phyloP scores from a whole-genome alignment of 2,888 invertebrate genomes.

The Drosophila anomelani region DNA sequence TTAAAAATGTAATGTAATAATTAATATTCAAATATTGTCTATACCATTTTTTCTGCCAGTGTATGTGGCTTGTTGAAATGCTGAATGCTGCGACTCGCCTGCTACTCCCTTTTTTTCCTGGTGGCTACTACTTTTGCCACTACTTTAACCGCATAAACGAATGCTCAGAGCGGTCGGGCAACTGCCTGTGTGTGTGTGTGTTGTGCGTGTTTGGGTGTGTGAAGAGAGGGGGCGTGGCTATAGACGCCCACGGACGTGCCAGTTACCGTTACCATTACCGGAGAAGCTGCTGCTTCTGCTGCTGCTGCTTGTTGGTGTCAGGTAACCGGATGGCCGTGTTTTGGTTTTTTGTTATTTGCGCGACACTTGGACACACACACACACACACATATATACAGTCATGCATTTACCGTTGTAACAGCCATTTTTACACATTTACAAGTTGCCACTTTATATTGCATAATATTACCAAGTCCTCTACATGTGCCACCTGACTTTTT shows the following conservation, averaged over 20 bases:
- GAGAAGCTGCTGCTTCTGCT: slow-evolving; percentile 14
- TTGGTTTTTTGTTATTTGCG: slow-evolving; percentile 41
- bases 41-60: too few species aligned
- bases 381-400: slow-evolving; percentile 1
- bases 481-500: slow-evolving; percentile 66
- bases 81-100: slow-evolving; percentile 13
- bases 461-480: slow-evolving; percentile 72
- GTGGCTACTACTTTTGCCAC: slow-evolving; percentile 70
- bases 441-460: slow-evolving; percentile 80
- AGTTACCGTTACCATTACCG: slow-evolving; percentile 55
- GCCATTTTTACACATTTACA: slow-evolving; percentile 79
- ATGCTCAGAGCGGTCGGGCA: slow-evolving; percentile 31
- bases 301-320: slow-evolving; percentile 39
- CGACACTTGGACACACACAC: slow-evolving; percentile 18
- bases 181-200: not conserved
- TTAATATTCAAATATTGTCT: too few species aligned
- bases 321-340: slow-evolving; percentile 50
- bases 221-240: slow-evolving; percentile 34
- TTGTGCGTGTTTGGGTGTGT: slow-evolving; percentile 26
- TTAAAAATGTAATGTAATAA: too few species aligned
- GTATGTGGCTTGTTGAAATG: slow-evolving; percentile 5
- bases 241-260: slow-evolving; percentile 42
- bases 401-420: slow-evolving; percentile 56
- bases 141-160: slow-evolving; percentile 71
- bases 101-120: slow-evolving; percentile 21